Conservation (phyloP, 2,888 invertebrate genomes). For the Esperia sulphurella region DNA sequence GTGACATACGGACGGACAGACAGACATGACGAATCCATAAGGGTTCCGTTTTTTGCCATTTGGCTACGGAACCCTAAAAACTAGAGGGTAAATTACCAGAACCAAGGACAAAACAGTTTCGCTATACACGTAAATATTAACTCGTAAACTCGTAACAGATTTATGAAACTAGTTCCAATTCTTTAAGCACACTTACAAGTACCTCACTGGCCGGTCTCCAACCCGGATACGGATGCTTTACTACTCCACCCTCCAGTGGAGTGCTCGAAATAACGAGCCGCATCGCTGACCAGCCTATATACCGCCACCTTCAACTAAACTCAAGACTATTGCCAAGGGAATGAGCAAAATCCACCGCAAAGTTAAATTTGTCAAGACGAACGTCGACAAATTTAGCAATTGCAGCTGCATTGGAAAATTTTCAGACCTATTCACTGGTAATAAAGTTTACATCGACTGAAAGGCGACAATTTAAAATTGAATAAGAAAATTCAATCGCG, state of each 20-base stretch:
- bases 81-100: too few relatives aligned
- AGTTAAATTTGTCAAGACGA: background rate
- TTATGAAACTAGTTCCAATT: background rate
- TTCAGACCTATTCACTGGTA: too few relatives aligned
- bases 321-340: constrained; percentile 3
- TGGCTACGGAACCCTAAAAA: too few relatives aligned
- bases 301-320: background rate
- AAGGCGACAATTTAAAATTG: constrained; percentile 28
- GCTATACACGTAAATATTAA: too few relatives aligned
- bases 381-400: constrained; percentile 14
- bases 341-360: constrained; percentile 1
- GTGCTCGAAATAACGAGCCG: constrained; percentile 48
- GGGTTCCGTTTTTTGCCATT: too few relatives aligned
- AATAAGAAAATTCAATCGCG: constrained; percentile 36
- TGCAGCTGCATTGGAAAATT: background rate
- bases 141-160: too few relatives aligned
- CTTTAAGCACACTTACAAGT: background rate
- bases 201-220: constrained; percentile 32
- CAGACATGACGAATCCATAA: too few relatives aligned
- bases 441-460: too few relatives aligned
- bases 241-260: constrained; percentile 37
- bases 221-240: constrained; percentile 31
- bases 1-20: too few relatives aligned
- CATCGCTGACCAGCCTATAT: constrained; percentile 3
- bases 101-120: too few relatives aligned